phyloP scores from a whole-genome alignment of 2,113 vertebrate genomes.

The Phoenicopterus ruber region DNA sequence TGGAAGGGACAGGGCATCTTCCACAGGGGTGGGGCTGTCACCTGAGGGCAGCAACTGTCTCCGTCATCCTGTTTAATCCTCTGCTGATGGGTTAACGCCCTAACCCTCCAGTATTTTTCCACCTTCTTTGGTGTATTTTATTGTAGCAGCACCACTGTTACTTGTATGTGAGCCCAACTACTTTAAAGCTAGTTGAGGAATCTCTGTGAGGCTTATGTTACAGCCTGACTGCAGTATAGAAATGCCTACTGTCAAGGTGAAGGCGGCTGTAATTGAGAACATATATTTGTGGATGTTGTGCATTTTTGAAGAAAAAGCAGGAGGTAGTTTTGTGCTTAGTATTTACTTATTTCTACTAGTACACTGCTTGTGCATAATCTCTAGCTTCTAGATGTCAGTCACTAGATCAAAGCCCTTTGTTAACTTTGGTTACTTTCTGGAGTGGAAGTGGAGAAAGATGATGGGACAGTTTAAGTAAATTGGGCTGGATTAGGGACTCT shows the following conservation, averaged over 20 bases:
- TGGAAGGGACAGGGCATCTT: background rate
- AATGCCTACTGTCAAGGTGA: background rate
- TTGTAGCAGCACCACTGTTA: background rate
- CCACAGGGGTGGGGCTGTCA: background rate
- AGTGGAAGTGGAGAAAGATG: background rate
- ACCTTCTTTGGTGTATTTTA: background rate
- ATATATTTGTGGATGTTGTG: background rate
- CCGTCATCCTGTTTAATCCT: constrained; percentile 6
- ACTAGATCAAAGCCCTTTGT: background rate
- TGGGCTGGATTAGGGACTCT: background rate
- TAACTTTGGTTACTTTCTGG: background rate
- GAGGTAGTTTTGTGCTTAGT: background rate
- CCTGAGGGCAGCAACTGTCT: background rate
- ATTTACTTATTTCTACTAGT: background rate
- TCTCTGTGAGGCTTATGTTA: background rate
- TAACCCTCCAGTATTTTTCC: constrained; percentile 27
- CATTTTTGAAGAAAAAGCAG: background rate
- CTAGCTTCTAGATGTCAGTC: background rate
- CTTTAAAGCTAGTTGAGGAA: background rate
- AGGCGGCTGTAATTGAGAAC: background rate
- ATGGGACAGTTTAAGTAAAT: background rate
- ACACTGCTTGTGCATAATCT: background rate
- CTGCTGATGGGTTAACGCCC: background rate
- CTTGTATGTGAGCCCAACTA: background rate
- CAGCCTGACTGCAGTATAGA: background rate